Base-by-base conservation (phyloP, 2,113 vertebrate species). In the Cottus gobio region DNA sequence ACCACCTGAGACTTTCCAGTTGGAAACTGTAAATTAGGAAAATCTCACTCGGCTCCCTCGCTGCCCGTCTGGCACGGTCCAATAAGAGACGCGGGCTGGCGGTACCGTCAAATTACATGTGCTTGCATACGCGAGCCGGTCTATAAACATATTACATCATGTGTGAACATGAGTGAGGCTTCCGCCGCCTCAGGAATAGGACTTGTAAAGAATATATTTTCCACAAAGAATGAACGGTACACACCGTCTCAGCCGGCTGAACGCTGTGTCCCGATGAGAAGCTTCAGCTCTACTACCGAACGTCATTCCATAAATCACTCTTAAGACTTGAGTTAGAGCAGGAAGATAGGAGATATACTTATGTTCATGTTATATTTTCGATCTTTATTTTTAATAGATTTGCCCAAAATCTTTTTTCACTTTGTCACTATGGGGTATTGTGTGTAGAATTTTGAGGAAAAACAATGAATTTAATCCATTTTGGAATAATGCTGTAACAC, bases 11-110 rank as follows among this genome's bases (percentile, higher is more conserved):
- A 84, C 50, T 79, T 68, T 54, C 2, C 22, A 71, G 39, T 52
- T 44, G 34, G 46, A 81, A 91, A 2, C 65, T 88, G 89, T 80
- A 26, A 92, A 90, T 87, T 80, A 81, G 75, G 50, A 87, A 90
- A 86, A 67, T 81, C 64, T 78, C 75, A 85, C 84, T 72, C 77
- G 71, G 46, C 28, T 69, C 58, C 58, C 70, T 68, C 36, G 5
- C 42, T 56, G 50, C 54, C 22, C 65, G 63, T 67, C 22, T 31
- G 36, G 22, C 34, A 64, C 1, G 9, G 46, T 77, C 1, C 56
- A 52, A 84, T 15, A 44, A 72, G 26, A 54, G 10, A 79, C 18
- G 70, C 1, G 24, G 57, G 50, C 62, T 24, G 37, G 34, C 11
- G 46, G 1, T 39, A 50, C 37, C 56, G 30, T 50, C n/a, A 63